Percentiles rank a stretch among this genome's conserved stretches.
Evolutionary conservation across 2,797 vertebrate species (phyloP).

Genomic region (Craterocephalus amniculus): DNA sequence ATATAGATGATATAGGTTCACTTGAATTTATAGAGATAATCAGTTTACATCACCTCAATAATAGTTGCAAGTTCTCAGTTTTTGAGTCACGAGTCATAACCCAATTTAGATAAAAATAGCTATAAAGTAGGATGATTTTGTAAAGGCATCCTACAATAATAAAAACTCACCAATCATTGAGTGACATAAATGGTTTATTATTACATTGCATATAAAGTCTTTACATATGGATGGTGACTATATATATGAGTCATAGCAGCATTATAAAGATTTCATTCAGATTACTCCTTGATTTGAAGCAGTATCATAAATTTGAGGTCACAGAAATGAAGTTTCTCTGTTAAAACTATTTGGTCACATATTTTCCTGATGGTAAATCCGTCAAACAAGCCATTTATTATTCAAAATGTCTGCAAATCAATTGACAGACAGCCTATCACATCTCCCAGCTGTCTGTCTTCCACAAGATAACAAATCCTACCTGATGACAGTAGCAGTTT

Average conservation of each 20-base stretch:
- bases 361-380: neutral
- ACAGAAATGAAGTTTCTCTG: neutral
- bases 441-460: neutral
- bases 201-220: neutral
- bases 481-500: constrained; percentile 10
- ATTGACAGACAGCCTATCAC: neutral
- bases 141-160: neutral
- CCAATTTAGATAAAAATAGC: neutral
- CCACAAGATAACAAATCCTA: neutral
- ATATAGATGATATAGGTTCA: neutral
- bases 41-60: neutral
- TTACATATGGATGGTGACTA: neutral
- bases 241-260: neutral
- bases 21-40: neutral
- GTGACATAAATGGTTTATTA: neutral
- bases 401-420: neutral
- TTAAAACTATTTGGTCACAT: neutral
- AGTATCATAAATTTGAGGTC: neutral
- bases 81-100: neutral
- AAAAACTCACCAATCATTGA: neutral
- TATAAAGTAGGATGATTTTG: neutral
- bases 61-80: neutral
- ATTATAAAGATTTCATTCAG: neutral
- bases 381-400: neutral
- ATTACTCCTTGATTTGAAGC: neutral